Evolutionary conservation across 2,888 invertebrate species (phyloP).

Genomic region (Alcis repandata): DNA sequence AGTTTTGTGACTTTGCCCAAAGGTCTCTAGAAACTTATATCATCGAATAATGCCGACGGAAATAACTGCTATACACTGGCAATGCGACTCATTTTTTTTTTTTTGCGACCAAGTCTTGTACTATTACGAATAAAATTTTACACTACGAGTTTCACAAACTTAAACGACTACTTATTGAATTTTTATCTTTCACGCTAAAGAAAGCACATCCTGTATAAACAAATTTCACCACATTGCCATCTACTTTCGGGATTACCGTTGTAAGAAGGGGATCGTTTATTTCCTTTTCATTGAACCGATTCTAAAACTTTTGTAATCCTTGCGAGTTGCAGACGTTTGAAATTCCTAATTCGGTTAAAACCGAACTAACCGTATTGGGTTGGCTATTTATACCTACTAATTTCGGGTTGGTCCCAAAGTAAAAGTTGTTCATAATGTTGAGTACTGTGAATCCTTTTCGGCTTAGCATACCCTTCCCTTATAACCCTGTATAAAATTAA

Average conservation of each 20-base stretch:
- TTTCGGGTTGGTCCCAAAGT: too few relatives aligned
- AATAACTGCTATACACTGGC: background rate
- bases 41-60: background rate
- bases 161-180: slow-evolving; percentile 9
- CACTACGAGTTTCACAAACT: background rate
- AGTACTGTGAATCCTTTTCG: too few relatives aligned
- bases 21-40: background rate
- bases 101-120: background rate
- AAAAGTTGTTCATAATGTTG: too few relatives aligned
- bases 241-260: slow-evolving; percentile 84
- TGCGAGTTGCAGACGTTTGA: background rate
- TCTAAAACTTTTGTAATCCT: slow-evolving; percentile 64
- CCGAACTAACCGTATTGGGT: too few relatives aligned
- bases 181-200: slow-evolving; percentile 12
- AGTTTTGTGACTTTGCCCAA: too few relatives aligned
- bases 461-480: too few relatives aligned
- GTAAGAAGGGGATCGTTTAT: slow-evolving; percentile 85
- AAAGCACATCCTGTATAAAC: slow-evolving; percentile 67
- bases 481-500: too few relatives aligned
- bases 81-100: background rate
- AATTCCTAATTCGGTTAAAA: slow-evolving; percentile 1
- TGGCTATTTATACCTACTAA: too few relatives aligned
- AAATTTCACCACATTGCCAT: slow-evolving; percentile 77
- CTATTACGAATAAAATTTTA: background rate
- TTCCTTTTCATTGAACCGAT: slow-evolving; percentile 70